Evolutionary conservation across 2,888 invertebrate genomes (phyloP), one percentile per base, ranked within the genome.

Genomic region (Dryococelus australis): DNA sequence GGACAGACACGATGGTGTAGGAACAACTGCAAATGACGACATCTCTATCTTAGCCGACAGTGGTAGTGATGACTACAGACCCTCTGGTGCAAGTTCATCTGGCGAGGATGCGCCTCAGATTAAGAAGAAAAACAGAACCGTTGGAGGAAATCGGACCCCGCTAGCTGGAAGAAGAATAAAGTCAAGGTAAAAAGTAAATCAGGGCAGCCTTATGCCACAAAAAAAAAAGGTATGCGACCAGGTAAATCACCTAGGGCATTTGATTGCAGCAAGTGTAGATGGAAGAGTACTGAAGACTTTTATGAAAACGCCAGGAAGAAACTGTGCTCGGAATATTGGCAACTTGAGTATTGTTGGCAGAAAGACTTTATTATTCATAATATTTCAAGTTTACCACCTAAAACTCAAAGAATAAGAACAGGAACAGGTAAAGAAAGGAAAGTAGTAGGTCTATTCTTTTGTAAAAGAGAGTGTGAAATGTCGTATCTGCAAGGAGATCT

Each of bases 191-290:
- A n/a, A 20, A 65, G 65, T 12, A 65, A 10, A 65, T 65, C 20
- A 16, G 65, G 65, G 65, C 10, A 5, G 65, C n/a, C n/a, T 65
- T 65, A 65, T 24, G 65, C 35, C 26, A 85, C 43, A 43, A 85
- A 85, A 24, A n/a, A n/a, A n/a, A 85, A 43, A n/a, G 85, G 85
- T 43, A 43, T 85, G n/a, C 13, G 43, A n/a, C 85, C 20, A 43
- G 85, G 43, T 26, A 85, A 85, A 85, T 47, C 47, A 9, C 85
- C 2, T 35, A n/a, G 12, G 16, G 10, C 85, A 9, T 47, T 85
- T n/a, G 43, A 85, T 13, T 85, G 85, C 43, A 43, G n/a, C 43
- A 85, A 85, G 12, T 85, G 85, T 85, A 85, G 43, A 85, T 85
- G 35, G 43, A 43, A 85, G 26, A 47, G 85, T 26, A 85, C 35